Evolutionary conservation across 2,888 invertebrate genomes (phyloP).

Genomic region (Tipula helvola): DNA sequence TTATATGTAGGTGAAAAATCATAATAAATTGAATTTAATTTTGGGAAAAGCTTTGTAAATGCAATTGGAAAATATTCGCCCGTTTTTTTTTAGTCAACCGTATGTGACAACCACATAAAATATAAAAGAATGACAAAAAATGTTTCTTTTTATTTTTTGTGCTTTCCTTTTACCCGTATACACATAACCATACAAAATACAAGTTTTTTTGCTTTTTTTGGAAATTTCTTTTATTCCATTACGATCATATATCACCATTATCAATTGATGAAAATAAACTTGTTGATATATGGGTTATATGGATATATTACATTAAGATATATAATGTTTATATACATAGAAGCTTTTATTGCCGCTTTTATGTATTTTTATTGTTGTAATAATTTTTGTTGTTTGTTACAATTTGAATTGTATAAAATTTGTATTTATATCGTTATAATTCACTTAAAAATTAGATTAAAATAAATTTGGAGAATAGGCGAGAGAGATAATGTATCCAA

Average conservation of each 20-base stretch:
- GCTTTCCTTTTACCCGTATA: not conserved
- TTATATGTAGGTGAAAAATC: too few relatives aligned
- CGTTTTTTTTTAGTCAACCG: not conserved
- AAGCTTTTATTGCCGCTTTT: not conserved
- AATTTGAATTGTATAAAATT: not conserved
- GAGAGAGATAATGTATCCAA: not conserved
- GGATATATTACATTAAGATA: not conserved
- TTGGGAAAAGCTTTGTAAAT: too few relatives aligned
- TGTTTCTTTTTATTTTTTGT: not conserved
- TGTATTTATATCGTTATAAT: not conserved
- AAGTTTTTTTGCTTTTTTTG: not conserved
- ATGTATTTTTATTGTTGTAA: not conserved
- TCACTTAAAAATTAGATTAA: slow-evolving; percentile 4
- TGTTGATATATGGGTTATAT: slow-evolving; percentile 4
- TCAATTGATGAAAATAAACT: not conserved
- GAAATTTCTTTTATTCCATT: not conserved
- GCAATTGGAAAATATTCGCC: not conserved
- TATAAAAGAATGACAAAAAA: not conserved
- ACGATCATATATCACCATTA: slow-evolving; percentile 4
- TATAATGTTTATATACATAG: not conserved
- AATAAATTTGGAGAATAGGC: not conserved
- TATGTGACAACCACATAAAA: not conserved
- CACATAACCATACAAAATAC: not conserved
- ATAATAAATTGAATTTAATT: too few relatives aligned
- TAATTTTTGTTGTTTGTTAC: not conserved